Conservation (phyloP, 2,888 invertebrate genomes). For the Chironomus riparius region DNA sequence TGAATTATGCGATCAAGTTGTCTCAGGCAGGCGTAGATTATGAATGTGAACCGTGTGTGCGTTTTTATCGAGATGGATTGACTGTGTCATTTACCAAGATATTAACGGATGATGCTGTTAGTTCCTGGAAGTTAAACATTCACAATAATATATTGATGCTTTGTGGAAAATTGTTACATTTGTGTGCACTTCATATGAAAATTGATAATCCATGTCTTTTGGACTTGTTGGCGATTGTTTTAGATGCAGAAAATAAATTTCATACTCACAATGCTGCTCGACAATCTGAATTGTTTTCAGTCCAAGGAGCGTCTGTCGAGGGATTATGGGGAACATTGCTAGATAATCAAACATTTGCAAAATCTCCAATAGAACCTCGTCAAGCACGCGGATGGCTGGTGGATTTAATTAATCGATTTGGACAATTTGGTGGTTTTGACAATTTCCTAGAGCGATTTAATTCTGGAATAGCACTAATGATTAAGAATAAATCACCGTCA, state of each 20-base stretch:
- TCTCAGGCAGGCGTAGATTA: conserved; percentile 80
- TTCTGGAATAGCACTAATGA: conserved; percentile 50
- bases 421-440: conserved; percentile 80
- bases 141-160: conserved; percentile 91
- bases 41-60: conserved; percentile 80
- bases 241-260: conserved; percentile 93
- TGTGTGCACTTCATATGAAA: conserved; percentile 82
- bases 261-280: conserved; percentile 44
- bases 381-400: conserved; percentile 92
- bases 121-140: conserved; percentile 95
- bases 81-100: conserved; percentile 94
- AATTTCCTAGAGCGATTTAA: conserved; percentile 76
- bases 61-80: conserved; percentile 90
- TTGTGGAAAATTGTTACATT: conserved; percentile 82
- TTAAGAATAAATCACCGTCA: conserved; percentile 47
- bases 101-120: conserved; percentile 93
- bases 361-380: conserved; percentile 63
- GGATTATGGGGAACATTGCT: conserved; percentile 50
- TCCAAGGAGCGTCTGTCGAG: conserved; percentile 33
- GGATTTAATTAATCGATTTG: conserved; percentile 91
- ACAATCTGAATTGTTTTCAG: conserved; percentile 32
- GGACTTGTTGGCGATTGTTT: conserved; percentile 83
- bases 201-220: conserved; percentile 87
- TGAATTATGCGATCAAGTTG: conserved; percentile 81
- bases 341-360: conserved; percentile 55